Evolutionary conservation across 2,888 invertebrate genomes (phyloP).

Genomic region (Thecophora atra): DNA sequence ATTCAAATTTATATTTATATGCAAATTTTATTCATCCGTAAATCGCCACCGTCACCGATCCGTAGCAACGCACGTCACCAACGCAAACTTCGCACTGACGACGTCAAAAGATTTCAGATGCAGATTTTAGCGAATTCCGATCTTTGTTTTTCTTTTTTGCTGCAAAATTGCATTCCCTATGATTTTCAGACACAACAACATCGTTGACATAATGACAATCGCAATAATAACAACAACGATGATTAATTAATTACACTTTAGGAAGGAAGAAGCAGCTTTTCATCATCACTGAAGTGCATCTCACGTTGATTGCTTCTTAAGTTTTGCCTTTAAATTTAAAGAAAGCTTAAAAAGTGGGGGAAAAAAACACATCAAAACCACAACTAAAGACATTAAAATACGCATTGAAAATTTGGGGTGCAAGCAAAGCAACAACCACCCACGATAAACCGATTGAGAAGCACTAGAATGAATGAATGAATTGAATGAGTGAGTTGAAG

Average conservation of each 20-base stretch:
- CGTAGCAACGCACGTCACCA: slow-evolving; percentile 7
- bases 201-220: slow-evolving; percentile 19
- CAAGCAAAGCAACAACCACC: not conserved
- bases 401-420: not conserved
- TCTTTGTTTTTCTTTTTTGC: too few relatives aligned
- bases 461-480: slow-evolving; percentile 17
- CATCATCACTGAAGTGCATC: slow-evolving; percentile 50
- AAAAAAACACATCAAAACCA: not conserved
- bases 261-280: slow-evolving; percentile 55
- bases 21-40: too few relatives aligned
- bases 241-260: slow-evolving; percentile 61
- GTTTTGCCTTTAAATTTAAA: slow-evolving; percentile 2
- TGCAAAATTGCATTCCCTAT: not conserved
- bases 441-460: not conserved
- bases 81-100: slow-evolving; percentile 21
- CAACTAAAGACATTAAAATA: not conserved
- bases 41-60: not conserved
- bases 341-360: not conserved
- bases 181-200: not conserved
- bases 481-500: not conserved
- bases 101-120: slow-evolving; percentile 1
- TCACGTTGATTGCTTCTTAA: slow-evolving; percentile 46
- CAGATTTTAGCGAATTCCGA: slow-evolving; percentile 9
- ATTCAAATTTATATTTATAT: too few relatives aligned
- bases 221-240: slow-evolving; percentile 39